phyloP scores from a whole-genome alignment of 1,140 invertebrate genomes.

The Latrodectus geometricus region DNA sequence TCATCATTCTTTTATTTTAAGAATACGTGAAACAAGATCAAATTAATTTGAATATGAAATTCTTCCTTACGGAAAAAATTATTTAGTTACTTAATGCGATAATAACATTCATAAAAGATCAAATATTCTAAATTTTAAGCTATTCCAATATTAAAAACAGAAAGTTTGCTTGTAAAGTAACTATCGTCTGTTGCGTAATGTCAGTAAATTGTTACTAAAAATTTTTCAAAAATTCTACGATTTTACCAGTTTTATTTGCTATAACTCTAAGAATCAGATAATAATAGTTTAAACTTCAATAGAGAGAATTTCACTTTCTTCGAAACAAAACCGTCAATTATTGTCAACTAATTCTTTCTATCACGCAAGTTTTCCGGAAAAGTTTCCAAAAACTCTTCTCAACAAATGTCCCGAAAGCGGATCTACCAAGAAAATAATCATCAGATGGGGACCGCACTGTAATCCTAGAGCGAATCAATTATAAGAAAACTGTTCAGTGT shows the following conservation, averaged over 20 bases:
- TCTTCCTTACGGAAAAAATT: background rate
- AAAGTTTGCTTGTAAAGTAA: background rate
- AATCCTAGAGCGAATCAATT: background rate
- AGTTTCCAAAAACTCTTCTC: slow-evolving; percentile 10
- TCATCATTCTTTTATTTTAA: background rate
- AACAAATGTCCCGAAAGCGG: background rate
- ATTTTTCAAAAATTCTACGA: too few species aligned
- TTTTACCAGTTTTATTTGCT: too few species aligned
- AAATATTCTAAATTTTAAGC: background rate
- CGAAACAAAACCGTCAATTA: background rate
- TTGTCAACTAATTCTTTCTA: background rate
- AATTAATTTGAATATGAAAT: background rate
- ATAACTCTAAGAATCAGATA: too few species aligned
- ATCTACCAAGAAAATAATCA: background rate
- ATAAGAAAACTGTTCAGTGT: background rate
- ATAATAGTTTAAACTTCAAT: too few species aligned
- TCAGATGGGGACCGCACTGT: background rate
- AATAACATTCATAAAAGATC: background rate
- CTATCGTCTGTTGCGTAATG: too few species aligned
- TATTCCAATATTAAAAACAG: background rate
- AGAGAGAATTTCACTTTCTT: too few species aligned
- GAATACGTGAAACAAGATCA: background rate
- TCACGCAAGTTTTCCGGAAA: slow-evolving; percentile 5
- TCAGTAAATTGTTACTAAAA: too few species aligned
- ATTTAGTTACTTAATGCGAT: background rate